Evolutionary conservation across 2,797 vertebrate genomes (phyloP), one percentile per base, ranked within the genome.

Genomic region (Epinephelus malabaricus): DNA sequence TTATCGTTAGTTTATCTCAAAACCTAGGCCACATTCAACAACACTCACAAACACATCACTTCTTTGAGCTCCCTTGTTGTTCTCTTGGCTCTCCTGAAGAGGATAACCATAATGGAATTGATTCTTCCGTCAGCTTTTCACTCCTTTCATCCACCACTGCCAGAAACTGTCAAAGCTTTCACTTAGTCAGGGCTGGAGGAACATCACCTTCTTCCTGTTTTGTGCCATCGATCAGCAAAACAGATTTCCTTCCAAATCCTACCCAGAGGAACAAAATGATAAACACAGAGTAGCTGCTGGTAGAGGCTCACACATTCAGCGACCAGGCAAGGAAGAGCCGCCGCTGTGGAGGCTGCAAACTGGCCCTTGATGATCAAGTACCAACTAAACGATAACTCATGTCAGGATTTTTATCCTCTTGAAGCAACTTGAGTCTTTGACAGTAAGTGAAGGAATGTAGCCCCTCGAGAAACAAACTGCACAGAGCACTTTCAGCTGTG

Each of bases 401-500:
- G 56, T 73, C 67, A 61, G 59, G 21, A 13, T 51, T 50, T 76
- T 66, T 71, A 76, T 79, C 58, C 71, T 74, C 65, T 19, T 62
- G 3, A 77, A 86, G 77, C 55, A 85, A 62, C 75, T 81, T 51
- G 46, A 85, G n/a, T 65, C 60, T 69, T 50, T 69, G 72, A 84
- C 83, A 89, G 69, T 8, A 47, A 54, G 51, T 76, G 70, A 88
- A 86, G 80, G 84, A 90, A 86, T 88, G 87, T 74, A 85, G 82
- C 69, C 80, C 83, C 74, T 82, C 64, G 75, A 86, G 83, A 72
- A 84, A 79, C 69, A 71, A 69, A 65, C 67, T 66, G 61, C 75
- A 30, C 59, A 53, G 82, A 83, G 61, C 60, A 63, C 53, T 79
- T 80, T 56, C 83, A 86, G 77, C 47, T 25, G 0, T 25, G 25